Conservation (phyloP, 2,797 vertebrate species). For the Potorous gilbertii region DNA sequence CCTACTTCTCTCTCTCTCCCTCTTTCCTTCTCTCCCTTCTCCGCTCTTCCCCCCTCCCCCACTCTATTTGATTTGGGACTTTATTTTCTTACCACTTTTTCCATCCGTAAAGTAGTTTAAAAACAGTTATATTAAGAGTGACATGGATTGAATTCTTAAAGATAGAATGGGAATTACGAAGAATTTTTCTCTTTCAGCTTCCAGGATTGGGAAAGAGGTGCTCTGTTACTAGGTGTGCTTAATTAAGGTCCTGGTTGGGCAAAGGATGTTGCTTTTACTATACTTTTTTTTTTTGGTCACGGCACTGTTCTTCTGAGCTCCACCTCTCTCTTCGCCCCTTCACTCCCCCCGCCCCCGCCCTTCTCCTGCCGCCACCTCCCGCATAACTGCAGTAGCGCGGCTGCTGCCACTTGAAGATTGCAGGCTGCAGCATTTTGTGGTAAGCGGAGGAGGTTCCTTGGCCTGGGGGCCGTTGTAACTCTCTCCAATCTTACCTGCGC, state of each 20-base stretch:
- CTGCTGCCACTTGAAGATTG: neutral
- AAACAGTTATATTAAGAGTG: neutral
- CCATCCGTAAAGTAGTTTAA: neutral
- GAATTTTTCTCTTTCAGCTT: conserved; percentile 16
- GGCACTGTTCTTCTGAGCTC: neutral
- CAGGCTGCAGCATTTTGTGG: neutral
- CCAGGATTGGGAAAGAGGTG: conserved; percentile 40
- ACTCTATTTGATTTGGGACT: neutral
- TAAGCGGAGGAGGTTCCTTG: neutral
- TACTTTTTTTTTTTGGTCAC: neutral
- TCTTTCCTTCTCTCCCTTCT: too few species aligned
- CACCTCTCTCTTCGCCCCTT: neutral
- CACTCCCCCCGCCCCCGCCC: neutral
- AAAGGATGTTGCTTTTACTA: conserved; percentile 12
- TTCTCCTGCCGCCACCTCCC: neutral
- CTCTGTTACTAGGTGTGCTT: conserved; percentile 56
- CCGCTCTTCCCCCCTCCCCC: rapidly evolving
- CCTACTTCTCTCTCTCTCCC: too few species aligned
- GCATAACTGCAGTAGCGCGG: neutral
- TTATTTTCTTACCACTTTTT: neutral
- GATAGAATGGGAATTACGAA: neutral
- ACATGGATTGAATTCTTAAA: neutral
- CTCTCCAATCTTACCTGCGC: neutral
- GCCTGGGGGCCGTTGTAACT: neutral
- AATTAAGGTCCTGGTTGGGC: neutral